Evolutionary conservation across 2,888 invertebrate species (phyloP).

Genomic region (Ochropleura leucogaster): DNA sequence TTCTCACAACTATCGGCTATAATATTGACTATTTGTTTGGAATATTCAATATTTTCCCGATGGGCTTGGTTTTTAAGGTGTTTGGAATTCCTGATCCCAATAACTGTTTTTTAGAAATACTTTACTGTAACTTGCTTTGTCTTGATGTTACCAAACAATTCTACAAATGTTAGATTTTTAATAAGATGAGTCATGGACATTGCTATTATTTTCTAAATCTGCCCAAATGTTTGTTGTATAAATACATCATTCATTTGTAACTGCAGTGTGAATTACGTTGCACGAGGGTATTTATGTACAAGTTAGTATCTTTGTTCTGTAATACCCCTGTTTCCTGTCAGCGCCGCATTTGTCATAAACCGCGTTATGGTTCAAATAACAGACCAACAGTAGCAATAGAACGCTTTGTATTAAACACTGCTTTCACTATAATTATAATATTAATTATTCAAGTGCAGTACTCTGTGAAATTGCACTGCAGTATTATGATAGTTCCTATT

Average conservation of each 20-base stretch:
- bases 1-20: constrained; percentile 15
- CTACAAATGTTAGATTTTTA: background rate
- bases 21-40: constrained; percentile 13
- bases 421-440: constrained; percentile 77
- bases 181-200: background rate
- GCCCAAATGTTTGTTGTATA: background rate
- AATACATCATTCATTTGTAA: constrained; percentile 17
- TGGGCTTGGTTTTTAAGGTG: constrained; percentile 7
- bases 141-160: background rate
- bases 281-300: constrained; percentile 4
- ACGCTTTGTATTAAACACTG: constrained; percentile 64
- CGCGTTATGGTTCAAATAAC: constrained; percentile 61
- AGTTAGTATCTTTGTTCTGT: constrained; percentile 35
- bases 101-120: constrained; percentile 5
- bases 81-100: background rate
- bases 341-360: constrained; percentile 52
- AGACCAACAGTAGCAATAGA: constrained; percentile 51
- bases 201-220: constrained; percentile 6
- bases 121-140: background rate
- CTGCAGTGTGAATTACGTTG: constrained; percentile 9
- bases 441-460: constrained; percentile 78
- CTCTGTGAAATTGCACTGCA: constrained; percentile 75
- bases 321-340: constrained; percentile 55
- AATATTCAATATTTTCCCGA: constrained; percentile 16
- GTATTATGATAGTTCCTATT: constrained; percentile 67